Base-by-base conservation (phyloP, 2,797 vertebrate species). In the Chlorospingus semifuscus region DNA sequence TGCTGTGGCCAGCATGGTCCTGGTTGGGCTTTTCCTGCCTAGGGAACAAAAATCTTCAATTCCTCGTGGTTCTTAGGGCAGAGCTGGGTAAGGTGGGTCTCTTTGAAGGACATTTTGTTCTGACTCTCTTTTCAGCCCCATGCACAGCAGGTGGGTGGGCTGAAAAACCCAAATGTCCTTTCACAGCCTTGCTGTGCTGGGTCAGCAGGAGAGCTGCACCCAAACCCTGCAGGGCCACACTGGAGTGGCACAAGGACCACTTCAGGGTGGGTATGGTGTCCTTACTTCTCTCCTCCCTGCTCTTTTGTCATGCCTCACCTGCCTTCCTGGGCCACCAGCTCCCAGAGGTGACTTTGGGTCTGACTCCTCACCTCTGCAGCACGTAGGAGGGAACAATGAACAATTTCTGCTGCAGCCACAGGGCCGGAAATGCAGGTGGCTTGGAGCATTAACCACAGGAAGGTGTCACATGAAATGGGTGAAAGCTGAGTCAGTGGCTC, bases 371-470 rank as follows among this genome's bases (percentile, higher is more conserved):
- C 80, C 78, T 61, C 66, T 71, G 53, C 9, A 22, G 22, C 34
- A 66, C 0, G 0, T 3, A 52, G 64, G 66, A 94, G 34, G 24
- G 61, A 53, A 61, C 46, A 23, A 4, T 0, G 6, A 72, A 13
- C 41, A 5, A 6, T 53, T 82, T 81, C 26, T 74, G 90, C 71
- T 50, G 83, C 61, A 21, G 3, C 83, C 17, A 11, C 53, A 15
- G 44, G 93, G 88, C 93, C 5, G 65, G 90, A 88, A 90, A 29
- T 15, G 90, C 64, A 68, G 75, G 80, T 81, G 92, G 46, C 85
- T 74, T 2, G 2, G 65, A 37, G 69, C 83, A 12, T 12, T 39
- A 23, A 21, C 78, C 47, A 9, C 7, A 0, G 63, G 87, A 75
- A 65, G 84, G 78, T 6, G 22, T 37, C 50, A 4, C 2, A 30